Base-by-base conservation (phyloP, 2,113 vertebrate species). In the Terrapene triunguis region DNA sequence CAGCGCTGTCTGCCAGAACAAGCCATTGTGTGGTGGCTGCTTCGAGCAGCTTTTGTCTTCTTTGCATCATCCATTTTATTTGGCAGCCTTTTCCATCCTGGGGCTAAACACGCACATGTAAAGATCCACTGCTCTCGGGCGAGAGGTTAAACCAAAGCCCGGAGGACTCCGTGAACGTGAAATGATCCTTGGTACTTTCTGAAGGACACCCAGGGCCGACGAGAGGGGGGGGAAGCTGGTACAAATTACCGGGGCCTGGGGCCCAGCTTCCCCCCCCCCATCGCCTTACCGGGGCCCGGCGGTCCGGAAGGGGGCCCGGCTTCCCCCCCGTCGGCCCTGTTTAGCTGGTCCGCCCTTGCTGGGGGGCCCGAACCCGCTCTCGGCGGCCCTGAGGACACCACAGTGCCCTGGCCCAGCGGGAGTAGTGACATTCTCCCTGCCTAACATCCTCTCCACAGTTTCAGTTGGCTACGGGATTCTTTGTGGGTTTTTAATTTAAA, bases 361-460 rank as follows among this genome's bases (percentile, higher is more conserved):
- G 42, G 42, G 42, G 42, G 42, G 42, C 42, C 42, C 5, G 42
- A 44, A 44, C 42, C 42, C 42, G 42, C 42, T 44, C 42, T 44
- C 42, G 42, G 42, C 5, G 42, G 42, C 42, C 42, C 42, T 44
- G 42, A 44, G 42, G 42, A 44, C 42, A 42, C 38, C 38, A 38
- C 62, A 82, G 62, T 8, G 17, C 29, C 88, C 72, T 92, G 92
- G 10, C 44, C 88, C 85, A 91, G 50, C 44, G 72, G 1, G 7
- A 44, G 74, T 95, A 90, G 78, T 88, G 95, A 74, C 48, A 83
- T 83, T 96, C 48, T 65, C 55, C 76, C 4, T 78, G 89, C 27
- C 55, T 72, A 87, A 74, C 94, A 91, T 6, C 3, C 16, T 44
- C 91, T 57, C 80, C 81, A 42, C 65, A n/a, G 10, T 38, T 11